Evolutionary conservation across 2,797 vertebrate genomes (phyloP), one percentile per base, ranked within the genome.

Genomic region (Sylvia borin): DNA sequence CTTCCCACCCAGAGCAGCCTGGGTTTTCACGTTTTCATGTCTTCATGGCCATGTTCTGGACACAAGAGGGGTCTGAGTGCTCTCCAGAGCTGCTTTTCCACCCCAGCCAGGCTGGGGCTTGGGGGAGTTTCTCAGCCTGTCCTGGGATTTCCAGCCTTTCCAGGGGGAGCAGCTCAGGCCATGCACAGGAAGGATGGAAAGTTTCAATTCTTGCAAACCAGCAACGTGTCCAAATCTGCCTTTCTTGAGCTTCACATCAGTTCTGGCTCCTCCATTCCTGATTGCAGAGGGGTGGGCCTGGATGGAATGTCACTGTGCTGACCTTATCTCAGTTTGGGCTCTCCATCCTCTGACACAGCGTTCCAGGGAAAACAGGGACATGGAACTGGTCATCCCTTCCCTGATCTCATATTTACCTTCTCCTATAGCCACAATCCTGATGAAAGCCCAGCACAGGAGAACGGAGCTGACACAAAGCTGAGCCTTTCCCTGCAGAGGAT

Each of bases 401-500:
- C 73, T 71, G 50, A 42, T 40, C 47, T 74, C 43, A 5, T 7
- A 16, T 74, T 85, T 32, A 34, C 45, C 60, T 34, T 78, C 6
- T 62, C 5, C 82, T 75, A 3, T 3, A 18, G 2, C 61, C 72
- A 25, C 17, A 48, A 24, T 1, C 31, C 32, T 36, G 36, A 36
- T 8, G 36, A 36, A 36, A 36, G 36, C 8, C 36, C 36, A 18
- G 55, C 26, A 4, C 47, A 19, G 75, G 78, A 45, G 71, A 47
- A 45, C 4, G 0, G 7, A 66, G 64, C n/a, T 34, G 7, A 16
- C 1, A 4, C 5, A 21, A 3, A 15, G 42, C 25, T 1, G 2
- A 21, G 82, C 54, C 62, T 9, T 43, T 51, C 82, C 71, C 83
- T 77, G 65, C 64, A 34, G 65, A 18, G 48, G 42, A 22, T 29